Percentiles rank a stretch among this genome's conserved stretches.
phyloP scores from a whole-genome alignment of 2,797 vertebrate genomes.

The Novumbra hubbsi region DNA sequence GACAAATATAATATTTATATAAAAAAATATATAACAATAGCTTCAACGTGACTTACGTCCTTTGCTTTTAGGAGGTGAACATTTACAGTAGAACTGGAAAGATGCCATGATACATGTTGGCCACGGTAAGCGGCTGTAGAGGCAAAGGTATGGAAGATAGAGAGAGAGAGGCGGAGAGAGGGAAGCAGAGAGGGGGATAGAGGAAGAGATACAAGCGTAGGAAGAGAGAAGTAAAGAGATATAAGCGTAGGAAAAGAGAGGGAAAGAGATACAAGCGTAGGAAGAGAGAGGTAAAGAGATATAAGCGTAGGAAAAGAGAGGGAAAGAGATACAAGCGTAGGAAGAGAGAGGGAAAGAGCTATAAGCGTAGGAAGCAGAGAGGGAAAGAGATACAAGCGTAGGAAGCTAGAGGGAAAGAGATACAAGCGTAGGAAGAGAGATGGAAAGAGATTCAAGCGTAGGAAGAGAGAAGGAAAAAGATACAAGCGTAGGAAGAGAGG shows the following conservation, averaged over 20 bases:
- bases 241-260: no score
- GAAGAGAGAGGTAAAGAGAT: no score
- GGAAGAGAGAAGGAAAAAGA: not conserved
- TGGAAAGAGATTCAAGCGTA: not conserved
- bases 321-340: slow-evolving; percentile 21
- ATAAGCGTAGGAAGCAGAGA: no score
- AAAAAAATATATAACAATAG: not conserved
- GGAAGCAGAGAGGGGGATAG: not conserved
- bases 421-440: not conserved
- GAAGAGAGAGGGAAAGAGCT: no score
- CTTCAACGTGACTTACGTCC: slow-evolving; percentile 22
- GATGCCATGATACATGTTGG: slow-evolving; percentile 18
- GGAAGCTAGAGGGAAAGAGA: slow-evolving; percentile 8
- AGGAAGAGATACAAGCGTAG: not conserved
- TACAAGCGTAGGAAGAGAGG: slow-evolving; percentile 4
- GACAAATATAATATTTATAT: slow-evolving; percentile 27
- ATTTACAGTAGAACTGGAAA: slow-evolving; percentile 27
- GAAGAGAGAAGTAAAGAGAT: not conserved
- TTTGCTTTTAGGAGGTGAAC: not conserved
- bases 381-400: no score
- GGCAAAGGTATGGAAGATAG: not conserved
- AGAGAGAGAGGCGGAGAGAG: slow-evolving; percentile 7
- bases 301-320: no score
- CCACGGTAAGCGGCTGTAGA: slow-evolving; percentile 32
- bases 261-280: no score